These are phyloP conservation scores for Pandemis cinnamomeana DNA, from an alignment of 2,888 invertebrate genomes.

Conservation along the genomic window DNA sequence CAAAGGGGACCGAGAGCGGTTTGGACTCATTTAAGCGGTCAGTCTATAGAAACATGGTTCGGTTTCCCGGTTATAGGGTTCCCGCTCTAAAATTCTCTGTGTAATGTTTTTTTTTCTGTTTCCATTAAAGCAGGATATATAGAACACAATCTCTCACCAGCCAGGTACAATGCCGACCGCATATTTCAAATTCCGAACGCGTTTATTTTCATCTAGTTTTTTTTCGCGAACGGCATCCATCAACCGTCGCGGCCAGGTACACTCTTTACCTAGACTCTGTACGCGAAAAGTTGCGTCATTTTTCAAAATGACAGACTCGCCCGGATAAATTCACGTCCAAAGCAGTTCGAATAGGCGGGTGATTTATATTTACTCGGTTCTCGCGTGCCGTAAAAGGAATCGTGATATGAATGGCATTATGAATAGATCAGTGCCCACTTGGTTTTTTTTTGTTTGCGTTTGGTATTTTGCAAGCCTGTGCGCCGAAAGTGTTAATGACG, in stretches of 20 bases:
- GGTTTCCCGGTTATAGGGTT: too few relatives aligned
- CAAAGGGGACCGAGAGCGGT: too few relatives aligned
- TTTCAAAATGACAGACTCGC: slow-evolving; percentile 68
- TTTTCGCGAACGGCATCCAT: slow-evolving; percentile 38
- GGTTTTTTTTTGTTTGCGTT: slow-evolving; percentile 18
- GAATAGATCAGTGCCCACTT: slow-evolving; percentile 31
- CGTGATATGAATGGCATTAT: slow-evolving; percentile 47
- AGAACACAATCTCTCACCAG: slow-evolving; percentile 10
- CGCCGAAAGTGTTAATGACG: not conserved
- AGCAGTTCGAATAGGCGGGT: slow-evolving; percentile 50
- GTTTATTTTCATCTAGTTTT: slow-evolving; percentile 32
- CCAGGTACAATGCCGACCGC: slow-evolving; percentile 5
- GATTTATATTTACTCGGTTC: slow-evolving; percentile 62
- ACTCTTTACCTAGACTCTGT: slow-evolving; percentile 30
- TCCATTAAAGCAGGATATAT: slow-evolving; percentile 4
- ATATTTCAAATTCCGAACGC: slow-evolving; percentile 35
- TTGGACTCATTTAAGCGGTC: too few relatives aligned
- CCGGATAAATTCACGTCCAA: slow-evolving; percentile 57
- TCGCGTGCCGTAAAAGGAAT: slow-evolving; percentile 51
- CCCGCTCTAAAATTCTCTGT: too few relatives aligned
- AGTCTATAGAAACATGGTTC: too few relatives aligned
- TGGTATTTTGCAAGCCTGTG: not conserved
- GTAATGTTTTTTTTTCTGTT: not conserved
- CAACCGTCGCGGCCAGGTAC: slow-evolving; percentile 42
- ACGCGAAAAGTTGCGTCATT: slow-evolving; percentile 63